Evolutionary conservation across 2,888 invertebrate genomes (phyloP).

Genomic region (Polyommatus icarus): DNA sequence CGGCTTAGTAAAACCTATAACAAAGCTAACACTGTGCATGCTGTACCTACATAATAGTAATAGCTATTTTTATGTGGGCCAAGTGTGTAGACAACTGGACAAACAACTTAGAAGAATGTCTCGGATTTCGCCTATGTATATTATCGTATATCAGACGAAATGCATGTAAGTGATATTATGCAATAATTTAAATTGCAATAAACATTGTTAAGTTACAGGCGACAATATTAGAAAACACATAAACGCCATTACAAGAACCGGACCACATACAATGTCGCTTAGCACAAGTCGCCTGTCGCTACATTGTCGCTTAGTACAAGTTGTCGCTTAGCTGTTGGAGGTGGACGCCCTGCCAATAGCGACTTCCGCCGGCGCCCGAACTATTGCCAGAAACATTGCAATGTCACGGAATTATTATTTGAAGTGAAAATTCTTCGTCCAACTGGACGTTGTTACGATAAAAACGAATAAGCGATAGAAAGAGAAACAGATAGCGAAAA

Average conservation of each 20-base stretch:
- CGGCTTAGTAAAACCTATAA: too few species aligned
- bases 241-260: constrained; percentile 19
- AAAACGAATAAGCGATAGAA: not conserved
- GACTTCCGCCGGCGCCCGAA: constrained; percentile 74
- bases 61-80: not conserved
- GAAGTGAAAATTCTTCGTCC: not conserved
- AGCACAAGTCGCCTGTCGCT: constrained; percentile 16
- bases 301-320: constrained; percentile 50
- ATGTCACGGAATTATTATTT: constrained; percentile 4
- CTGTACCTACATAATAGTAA: not conserved
- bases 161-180: not conserved
- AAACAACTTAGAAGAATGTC: not conserved
- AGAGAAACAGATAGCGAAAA: not conserved
- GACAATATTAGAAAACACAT: constrained; percentile 13
- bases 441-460: not conserved
- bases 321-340: constrained; percentile 44
- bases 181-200: not conserved
- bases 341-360: constrained; percentile 63
- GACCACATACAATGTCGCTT: constrained; percentile 3
- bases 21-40: not conserved
- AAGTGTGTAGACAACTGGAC: not conserved
- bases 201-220: not conserved
- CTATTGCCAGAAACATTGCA: constrained; percentile 64
- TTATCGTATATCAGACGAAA: not conserved
- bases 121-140: not conserved